Evolutionary conservation across 2,888 invertebrate species (phyloP), one percentile per base, ranked within the genome.

Genomic region (Lasioglossum oenotherae): DNA sequence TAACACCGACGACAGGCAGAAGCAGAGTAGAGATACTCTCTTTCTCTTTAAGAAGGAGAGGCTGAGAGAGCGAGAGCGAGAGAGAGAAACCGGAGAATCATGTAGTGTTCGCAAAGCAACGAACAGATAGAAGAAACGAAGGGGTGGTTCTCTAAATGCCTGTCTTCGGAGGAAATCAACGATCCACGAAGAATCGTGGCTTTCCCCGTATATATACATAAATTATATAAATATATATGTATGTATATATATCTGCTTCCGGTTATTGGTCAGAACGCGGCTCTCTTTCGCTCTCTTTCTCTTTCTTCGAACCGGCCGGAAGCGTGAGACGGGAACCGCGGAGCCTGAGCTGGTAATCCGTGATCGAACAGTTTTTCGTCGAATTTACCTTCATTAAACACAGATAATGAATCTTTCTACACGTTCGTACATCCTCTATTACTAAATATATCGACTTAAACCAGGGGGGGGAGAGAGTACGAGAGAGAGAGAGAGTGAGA

Each of bases 361-460:
- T 79, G 82, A 81, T 80, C 72, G 71, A 73, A 81, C 72, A 85
- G 46, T 64, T 82, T 93, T 94, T 94, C 93, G 94, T 94, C 94
- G 92, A 94, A 94, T 95, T 94, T 94, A 93, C 64, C 72, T 94
- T 94, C 92, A 92, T 94, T 94, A 91, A 89, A 84, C 73, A 79
- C 84, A 84, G 84, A 94, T 93, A 92, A 94, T 23, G 38, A 69
- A 94, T 94, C 94, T 95, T 95, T 95, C 95, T 95, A 95, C 93
- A 94, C 94, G 93, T 95, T 95, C 95, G 93, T 95, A 95, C 93
- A 94, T 94, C 93, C 93, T 94, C 93, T 93, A 93, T 91, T 92
- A 60, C 27, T 60, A 87, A 84, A 78, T 79, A 84, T 93, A 93
- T 35, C 87, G 81, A 92, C 88, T 91, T 91, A 92, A 53, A 53